Conservation (phyloP, 1,140 invertebrate genomes). For the Oedothorax gibbosus region DNA sequence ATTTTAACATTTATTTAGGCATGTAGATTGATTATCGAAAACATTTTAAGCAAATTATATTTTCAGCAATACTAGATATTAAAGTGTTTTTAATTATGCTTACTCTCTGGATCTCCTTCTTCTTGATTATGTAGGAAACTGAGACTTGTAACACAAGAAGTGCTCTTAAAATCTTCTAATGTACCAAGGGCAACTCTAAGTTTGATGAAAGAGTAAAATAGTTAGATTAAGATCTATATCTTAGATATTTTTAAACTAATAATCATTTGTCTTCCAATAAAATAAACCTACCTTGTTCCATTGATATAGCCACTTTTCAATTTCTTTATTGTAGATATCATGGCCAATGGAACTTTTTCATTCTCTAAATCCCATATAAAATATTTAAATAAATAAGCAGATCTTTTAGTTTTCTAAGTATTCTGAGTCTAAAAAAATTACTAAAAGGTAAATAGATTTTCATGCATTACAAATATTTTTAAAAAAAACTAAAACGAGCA, state of each 20-base stretch:
- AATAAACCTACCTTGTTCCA: conserved; percentile 78
- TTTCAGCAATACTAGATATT: neutral
- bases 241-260: neutral
- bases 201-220: neutral
- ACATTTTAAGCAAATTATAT: neutral
- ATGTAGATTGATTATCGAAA: no score
- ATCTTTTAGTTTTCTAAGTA: neutral
- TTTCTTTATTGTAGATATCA: conserved; percentile 98
- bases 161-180: conserved; percentile 91
- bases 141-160: conserved; percentile 94
- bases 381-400: conserved; percentile 4
- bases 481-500: neutral
- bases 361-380: conserved; percentile 79
- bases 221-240: neutral
- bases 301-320: conserved; percentile 98
- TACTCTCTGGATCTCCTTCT: conserved; percentile 86
- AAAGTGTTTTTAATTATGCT: conserved; percentile 48
- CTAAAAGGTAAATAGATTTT: neutral
- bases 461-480: no score
- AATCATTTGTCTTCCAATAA: conserved; percentile 5
- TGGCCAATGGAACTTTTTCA: conserved; percentile 89
- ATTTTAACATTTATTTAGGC: no score
- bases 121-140: conserved; percentile 94
- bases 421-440: neutral
- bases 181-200: conserved; percentile 79